Conservation (phyloP, 2,797 vertebrate species). For the Poecilia picta region DNA sequence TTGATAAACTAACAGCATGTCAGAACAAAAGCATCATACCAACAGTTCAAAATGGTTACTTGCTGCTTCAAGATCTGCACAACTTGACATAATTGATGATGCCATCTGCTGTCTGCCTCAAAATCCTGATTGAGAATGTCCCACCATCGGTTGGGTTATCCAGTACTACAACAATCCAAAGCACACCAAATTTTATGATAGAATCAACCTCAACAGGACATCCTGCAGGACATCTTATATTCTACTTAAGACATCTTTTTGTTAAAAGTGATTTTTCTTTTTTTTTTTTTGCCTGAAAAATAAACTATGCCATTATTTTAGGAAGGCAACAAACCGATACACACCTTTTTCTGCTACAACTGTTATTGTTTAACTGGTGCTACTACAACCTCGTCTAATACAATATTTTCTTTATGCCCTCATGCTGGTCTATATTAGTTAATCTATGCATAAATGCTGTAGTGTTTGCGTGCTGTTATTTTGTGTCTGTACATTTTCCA, state of each 20-base stretch:
- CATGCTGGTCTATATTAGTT: slow-evolving; percentile 12
- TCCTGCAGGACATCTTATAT: not conserved
- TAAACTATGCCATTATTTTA: too few species aligned
- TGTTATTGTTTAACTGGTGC: slow-evolving; percentile 18
- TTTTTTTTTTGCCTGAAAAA: too few species aligned
- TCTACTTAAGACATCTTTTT: too few species aligned
- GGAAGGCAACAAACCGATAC: not conserved
- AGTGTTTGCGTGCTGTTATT: slow-evolving; percentile 32
- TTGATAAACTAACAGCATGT: not conserved
- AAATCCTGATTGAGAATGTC: not conserved
- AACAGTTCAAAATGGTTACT: not conserved
- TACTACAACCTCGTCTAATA: not conserved
- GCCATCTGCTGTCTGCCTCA: not conserved
- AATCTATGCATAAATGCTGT: slow-evolving; percentile 41
- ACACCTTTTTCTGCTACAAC: not conserved
- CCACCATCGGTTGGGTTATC: not conserved
- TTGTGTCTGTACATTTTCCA: slow-evolving; percentile 30
- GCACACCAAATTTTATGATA: not conserved
- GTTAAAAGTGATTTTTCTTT: too few species aligned
- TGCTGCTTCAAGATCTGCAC: not conserved
- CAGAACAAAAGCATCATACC: not conserved
- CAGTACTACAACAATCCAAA: not conserved
- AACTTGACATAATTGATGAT: not conserved
- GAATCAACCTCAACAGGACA: not conserved
- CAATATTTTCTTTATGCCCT: slow-evolving; percentile 10